Evolutionary conservation across 2,113 vertebrate species (phyloP).

Genomic region (Catharus bicknelli): DNA sequence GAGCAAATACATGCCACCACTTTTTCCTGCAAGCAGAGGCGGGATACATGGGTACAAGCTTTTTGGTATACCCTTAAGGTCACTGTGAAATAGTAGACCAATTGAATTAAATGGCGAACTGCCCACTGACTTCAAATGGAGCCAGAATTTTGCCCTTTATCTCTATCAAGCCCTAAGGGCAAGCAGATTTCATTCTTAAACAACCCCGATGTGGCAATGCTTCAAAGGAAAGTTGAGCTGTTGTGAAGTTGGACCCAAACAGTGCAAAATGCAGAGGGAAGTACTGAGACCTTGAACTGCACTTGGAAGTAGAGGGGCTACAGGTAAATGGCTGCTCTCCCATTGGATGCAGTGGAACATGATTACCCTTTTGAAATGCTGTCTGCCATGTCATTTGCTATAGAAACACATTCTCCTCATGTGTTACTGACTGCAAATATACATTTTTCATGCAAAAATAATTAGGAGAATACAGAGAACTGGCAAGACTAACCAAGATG

Average conservation of each 20-base stretch:
- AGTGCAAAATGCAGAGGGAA: background rate
- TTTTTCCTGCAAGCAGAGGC: background rate
- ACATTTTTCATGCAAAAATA: background rate
- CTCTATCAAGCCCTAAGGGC: conserved; percentile 30
- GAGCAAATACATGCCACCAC: background rate
- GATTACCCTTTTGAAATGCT: background rate
- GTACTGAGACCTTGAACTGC: background rate
- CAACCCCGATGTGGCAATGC: background rate
- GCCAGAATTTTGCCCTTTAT: conserved; percentile 51
- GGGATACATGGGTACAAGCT: background rate
- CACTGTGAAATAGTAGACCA: conserved; percentile 48
- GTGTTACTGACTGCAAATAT: background rate
- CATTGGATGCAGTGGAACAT: background rate
- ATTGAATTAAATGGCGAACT: conserved; percentile 52
- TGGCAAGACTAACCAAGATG: background rate
- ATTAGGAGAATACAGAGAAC: background rate
- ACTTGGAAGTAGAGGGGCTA: background rate
- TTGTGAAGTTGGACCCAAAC: background rate
- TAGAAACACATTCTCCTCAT: background rate
- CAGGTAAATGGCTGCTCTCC: background rate
- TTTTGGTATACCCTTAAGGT: conserved; percentile 3
- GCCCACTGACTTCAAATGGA: conserved; percentile 35
- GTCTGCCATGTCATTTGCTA: background rate
- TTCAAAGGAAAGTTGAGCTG: conserved; percentile 25
- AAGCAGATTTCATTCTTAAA: conserved; percentile 28